Conservation (phyloP, 1,140 invertebrate species). For the Sycophaga agraensis region DNA sequence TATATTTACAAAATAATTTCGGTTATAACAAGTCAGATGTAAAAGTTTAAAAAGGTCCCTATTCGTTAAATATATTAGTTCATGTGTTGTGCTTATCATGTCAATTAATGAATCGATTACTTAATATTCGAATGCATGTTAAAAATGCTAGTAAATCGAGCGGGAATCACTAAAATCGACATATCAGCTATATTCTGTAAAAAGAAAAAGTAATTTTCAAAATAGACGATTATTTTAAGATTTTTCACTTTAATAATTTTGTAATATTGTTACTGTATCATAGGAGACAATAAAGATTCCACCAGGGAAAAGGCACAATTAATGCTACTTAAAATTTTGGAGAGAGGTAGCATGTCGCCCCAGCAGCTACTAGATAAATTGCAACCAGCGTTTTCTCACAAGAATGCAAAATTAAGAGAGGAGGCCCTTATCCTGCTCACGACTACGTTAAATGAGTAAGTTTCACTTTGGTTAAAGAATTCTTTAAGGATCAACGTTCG, state of each 20-base stretch:
- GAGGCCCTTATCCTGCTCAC: slow-evolving; percentile 78
- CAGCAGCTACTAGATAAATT: slow-evolving; percentile 80
- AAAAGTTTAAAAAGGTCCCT: too few relatives aligned
- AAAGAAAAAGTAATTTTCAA: neutral
- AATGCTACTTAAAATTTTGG: slow-evolving; percentile 77
- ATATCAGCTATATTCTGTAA: neutral
- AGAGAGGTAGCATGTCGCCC: slow-evolving; percentile 75
- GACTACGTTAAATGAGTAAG: slow-evolving; percentile 80
- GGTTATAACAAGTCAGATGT: too few relatives aligned
- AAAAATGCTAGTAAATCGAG: too few relatives aligned
- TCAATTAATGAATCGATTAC: too few relatives aligned
- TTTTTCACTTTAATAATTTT: neutral
- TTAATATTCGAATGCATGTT: too few relatives aligned
- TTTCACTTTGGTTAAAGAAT: too few relatives aligned
- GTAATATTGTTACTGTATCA: slow-evolving; percentile 12
- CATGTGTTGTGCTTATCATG: too few relatives aligned
- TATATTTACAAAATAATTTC: too few relatives aligned
- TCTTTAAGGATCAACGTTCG: too few relatives aligned
- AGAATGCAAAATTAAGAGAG: slow-evolving; percentile 84
- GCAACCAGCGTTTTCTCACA: slow-evolving; percentile 74
- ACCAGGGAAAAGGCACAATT: slow-evolving; percentile 83
- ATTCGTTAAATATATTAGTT: too few relatives aligned
- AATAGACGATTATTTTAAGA: neutral
- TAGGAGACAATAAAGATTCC: slow-evolving; percentile 79
- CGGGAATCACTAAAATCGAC: neutral